These are phyloP conservation scores for Xiphorhynchus elegans DNA, from an alignment of 2,113 vertebrate species.

Conservation along the genomic window DNA sequence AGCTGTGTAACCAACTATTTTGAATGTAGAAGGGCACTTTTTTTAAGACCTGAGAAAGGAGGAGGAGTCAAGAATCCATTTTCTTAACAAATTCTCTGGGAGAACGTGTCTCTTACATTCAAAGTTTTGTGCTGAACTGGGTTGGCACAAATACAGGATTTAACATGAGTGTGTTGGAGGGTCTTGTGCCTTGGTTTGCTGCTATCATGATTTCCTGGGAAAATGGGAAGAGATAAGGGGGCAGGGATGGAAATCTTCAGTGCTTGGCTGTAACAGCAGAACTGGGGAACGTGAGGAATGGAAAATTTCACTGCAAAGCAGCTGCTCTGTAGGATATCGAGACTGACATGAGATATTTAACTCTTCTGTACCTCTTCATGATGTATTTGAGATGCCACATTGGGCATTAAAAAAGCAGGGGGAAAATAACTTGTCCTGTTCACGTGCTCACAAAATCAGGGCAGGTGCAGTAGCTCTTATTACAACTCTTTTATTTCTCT, in stretches of 20 bases:
- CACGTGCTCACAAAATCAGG: not conserved
- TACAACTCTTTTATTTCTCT: not conserved
- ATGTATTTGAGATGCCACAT: not conserved
- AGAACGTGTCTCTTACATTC: fast-evolving
- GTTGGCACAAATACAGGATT: not conserved
- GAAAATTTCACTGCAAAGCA: not conserved
- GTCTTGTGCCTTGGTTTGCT: not conserved
- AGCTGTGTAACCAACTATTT: not conserved
- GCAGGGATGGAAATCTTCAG: not conserved
- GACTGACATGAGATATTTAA: not conserved
- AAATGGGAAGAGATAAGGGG: not conserved
- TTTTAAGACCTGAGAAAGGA: not conserved
- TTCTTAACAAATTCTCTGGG: not conserved
- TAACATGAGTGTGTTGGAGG: fast-evolving
- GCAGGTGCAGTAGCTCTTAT: not conserved
- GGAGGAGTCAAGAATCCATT: not conserved
- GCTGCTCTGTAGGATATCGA: not conserved
- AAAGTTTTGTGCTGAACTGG: not conserved
- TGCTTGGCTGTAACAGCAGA: not conserved
- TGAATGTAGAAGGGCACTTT: not conserved
- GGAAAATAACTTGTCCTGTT: not conserved
- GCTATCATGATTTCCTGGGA: not conserved
- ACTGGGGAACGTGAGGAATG: not conserved
- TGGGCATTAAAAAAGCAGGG: not conserved
- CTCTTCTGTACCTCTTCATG: not conserved